These are phyloP conservation scores for Mus musculus DNA, from an alignment of 2,113 vertebrate species.

Conservation along the genomic window GRCm39 chr5:10323501-10324000, in stretches of 20 bases:
- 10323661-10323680: background rate
- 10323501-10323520: background rate
- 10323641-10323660: background rate
- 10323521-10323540: background rate
- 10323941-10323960: background rate
- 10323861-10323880: background rate
- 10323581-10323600: background rate
- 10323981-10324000: background rate
- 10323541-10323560: background rate
- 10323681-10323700: background rate
- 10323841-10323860: background rate
- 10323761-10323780: background rate
- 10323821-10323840: background rate
- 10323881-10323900: background rate
- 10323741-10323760: background rate
- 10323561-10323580: background rate
- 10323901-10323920: background rate
- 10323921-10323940: background rate
- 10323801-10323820: background rate
- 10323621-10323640: background rate
- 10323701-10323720: background rate
- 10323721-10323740: background rate
- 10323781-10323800: background rate
- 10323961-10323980: background rate
- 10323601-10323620: background rate